These are phyloP conservation scores for Halichoeres trimaculatus DNA, from an alignment of 2,113 vertebrate species.

Conservation along the genomic window DNA sequence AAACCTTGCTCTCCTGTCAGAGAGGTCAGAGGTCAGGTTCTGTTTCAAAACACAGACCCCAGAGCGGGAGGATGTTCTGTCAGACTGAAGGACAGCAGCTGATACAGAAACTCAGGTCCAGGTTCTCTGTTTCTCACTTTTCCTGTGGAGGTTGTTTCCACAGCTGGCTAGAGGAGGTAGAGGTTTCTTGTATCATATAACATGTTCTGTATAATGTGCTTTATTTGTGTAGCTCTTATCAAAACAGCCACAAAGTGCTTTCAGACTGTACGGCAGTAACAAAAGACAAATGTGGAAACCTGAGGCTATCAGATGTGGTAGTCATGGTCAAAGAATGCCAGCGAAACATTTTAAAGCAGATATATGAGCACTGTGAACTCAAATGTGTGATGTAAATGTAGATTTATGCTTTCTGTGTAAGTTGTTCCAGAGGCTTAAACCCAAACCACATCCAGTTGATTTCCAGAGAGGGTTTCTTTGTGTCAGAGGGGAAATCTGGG, in stretches of 20 bases:
- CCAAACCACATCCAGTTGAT: neutral
- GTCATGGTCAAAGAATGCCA: neutral
- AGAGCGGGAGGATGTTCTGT: conserved; percentile 20
- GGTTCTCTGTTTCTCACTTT: neutral
- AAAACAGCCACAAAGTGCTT: conserved; percentile 14
- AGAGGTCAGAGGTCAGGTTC: conserved; percentile 32
- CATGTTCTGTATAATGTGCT: neutral
- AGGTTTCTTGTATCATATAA: neutral
- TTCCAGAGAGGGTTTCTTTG: neutral
- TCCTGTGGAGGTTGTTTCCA: conserved; percentile 9
- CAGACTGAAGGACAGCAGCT: conserved; percentile 1
- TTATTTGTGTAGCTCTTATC: conserved; percentile 15
- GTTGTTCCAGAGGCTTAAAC: neutral
- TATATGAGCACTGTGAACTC: neutral
- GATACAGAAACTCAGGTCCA: neutral
- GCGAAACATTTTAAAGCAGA: no score
- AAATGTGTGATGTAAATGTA: neutral
- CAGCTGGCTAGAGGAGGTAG: conserved; percentile 18
- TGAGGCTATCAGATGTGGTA: neutral
- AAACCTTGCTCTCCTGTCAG: neutral
- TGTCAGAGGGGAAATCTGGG: neutral
- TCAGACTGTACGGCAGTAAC: neutral
- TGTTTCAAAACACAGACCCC: neutral
- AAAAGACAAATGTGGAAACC: conserved; percentile 2
- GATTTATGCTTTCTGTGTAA: neutral